A percentile compares a stretch with the other conserved stretches of the same genome.
phyloP scores from a whole-genome alignment of 2,888 invertebrate species.

The Latrodectus elegans region DNA sequence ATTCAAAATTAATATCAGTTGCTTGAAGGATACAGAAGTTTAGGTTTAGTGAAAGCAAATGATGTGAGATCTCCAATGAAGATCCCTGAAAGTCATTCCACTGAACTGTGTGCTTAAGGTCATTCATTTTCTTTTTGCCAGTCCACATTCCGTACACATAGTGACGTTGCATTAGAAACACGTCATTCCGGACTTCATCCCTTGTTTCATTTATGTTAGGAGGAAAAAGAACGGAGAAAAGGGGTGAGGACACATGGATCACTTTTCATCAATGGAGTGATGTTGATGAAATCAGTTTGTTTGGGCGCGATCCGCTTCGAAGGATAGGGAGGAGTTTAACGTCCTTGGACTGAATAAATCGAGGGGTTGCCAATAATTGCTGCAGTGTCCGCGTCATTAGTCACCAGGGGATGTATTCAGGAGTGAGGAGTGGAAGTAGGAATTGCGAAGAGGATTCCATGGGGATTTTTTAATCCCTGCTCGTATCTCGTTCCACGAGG shows the following conservation, averaged over 20 bases:
- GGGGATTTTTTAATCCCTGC: conserved; percentile 48
- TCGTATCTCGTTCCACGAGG: conserved; percentile 39
- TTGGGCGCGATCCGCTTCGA: not conserved
- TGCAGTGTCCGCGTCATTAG: conserved; percentile 47
- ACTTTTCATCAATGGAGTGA: conserved; percentile 21
- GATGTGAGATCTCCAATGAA: no score
- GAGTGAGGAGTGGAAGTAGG: not conserved
- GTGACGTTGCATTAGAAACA: not conserved
- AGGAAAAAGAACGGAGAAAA: not conserved
- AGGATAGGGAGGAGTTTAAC: conserved; percentile 10
- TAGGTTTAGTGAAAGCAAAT: no score
- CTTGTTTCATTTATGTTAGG: conserved; percentile 9
- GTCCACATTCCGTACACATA: no score
- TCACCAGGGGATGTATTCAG: conserved; percentile 18
- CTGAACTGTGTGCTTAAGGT: no score
- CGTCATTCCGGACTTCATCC: conserved; percentile 20
- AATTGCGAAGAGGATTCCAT: conserved; percentile 13
- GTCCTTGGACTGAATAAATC: conserved; percentile 11
- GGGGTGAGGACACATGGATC: conserved; percentile 27
- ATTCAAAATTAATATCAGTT: no score
- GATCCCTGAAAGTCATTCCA: no score
- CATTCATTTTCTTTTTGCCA: no score
- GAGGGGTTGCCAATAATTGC: conserved; percentile 28
- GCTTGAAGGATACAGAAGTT: no score
- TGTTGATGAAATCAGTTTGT: conserved; percentile 54